phyloP scores from a whole-genome alignment of 1,140 invertebrate species.

The Harlomillsia oculata region DNA sequence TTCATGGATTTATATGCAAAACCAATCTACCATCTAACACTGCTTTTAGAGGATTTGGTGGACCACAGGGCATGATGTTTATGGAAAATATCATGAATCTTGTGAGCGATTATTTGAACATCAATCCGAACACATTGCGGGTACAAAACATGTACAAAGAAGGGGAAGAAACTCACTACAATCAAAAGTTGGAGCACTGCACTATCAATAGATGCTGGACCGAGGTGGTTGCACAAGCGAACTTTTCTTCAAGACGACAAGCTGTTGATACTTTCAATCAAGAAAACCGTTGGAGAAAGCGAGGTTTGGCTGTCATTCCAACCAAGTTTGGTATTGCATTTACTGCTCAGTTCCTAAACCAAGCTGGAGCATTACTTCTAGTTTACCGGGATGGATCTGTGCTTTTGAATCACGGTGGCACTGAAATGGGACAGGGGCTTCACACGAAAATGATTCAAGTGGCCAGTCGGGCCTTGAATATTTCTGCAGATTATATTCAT shows the following conservation, averaged over 20 bases:
- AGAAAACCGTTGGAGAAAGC: conserved; percentile 73
- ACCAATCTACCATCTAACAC: conserved; percentile 84
- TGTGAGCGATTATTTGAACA: conserved; percentile 59
- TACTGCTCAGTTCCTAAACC: conserved; percentile 68
- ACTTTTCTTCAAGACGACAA: conserved; percentile 52
- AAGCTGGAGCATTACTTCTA: conserved; percentile 77
- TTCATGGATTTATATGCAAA: conserved; percentile 61
- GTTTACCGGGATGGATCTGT: conserved; percentile 88
- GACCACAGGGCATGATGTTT: conserved; percentile 78
- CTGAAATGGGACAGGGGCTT: conserved; percentile 92
- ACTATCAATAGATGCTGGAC: conserved; percentile 69
- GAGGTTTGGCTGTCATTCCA: conserved; percentile 75
- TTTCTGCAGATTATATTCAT: conserved; percentile 67
- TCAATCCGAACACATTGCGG: conserved; percentile 50
- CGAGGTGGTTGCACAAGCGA: conserved; percentile 63
- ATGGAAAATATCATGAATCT: conserved; percentile 67
- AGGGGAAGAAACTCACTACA: conserved; percentile 67
- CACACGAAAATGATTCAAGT: conserved; percentile 93
- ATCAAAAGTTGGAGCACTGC: conserved; percentile 62
- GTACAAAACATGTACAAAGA: conserved; percentile 72
- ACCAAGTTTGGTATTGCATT: conserved; percentile 86
- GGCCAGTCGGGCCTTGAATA: conserved; percentile 59
- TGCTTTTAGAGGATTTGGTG: conserved; percentile 81
- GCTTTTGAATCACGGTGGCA: conserved; percentile 70
- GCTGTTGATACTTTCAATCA: conserved; percentile 64